Evolutionary conservation across 2,113 vertebrate species (phyloP).

Genomic region (Lepus americanus): DNA sequence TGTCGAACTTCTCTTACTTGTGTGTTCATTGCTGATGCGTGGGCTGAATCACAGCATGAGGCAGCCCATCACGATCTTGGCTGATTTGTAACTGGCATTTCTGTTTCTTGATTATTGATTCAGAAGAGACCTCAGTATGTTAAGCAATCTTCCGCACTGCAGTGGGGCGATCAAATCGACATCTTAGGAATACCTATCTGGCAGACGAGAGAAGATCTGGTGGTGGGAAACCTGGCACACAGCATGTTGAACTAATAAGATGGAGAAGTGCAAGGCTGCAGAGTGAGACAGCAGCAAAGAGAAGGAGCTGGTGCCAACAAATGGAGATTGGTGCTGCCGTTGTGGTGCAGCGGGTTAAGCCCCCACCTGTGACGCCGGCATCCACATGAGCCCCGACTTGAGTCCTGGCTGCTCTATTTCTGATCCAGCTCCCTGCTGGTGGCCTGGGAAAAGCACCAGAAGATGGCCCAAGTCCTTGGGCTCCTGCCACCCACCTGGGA

Average conservation of each 20-base stretch:
- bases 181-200: background rate
- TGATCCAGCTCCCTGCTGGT: too few species aligned
- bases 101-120: constrained; percentile 4
- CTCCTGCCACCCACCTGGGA: too few species aligned
- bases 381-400: too few species aligned
- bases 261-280: background rate
- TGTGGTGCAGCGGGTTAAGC: too few species aligned
- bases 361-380: too few species aligned
- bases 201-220: background rate
- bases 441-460: too few species aligned
- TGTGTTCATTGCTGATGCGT: background rate
- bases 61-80: background rate
- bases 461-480: too few species aligned
- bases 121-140: background rate
- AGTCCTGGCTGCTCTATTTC: too few species aligned
- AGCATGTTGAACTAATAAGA: background rate
- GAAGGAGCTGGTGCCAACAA: background rate
- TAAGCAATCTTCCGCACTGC: background rate
- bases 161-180: background rate
- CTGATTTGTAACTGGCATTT: background rate
- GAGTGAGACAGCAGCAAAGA: background rate
- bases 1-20: background rate
- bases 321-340: too few species aligned
- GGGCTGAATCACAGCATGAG: background rate
- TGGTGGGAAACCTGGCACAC: background rate